phyloP scores from a whole-genome alignment of 1,140 invertebrate species.

The Aphelinus certus region DNA sequence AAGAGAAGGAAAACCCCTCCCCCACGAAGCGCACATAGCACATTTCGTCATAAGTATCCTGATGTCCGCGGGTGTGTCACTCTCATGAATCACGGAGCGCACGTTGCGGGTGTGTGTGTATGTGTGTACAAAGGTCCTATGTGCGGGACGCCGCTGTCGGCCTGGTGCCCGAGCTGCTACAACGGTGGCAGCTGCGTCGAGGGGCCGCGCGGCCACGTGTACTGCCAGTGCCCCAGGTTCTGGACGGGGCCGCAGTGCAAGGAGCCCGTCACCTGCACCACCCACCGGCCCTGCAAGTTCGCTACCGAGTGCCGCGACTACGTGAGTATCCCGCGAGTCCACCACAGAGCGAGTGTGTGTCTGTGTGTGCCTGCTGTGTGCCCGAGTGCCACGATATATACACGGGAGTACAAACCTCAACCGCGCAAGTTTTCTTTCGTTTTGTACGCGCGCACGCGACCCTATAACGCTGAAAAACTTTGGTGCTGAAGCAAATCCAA shows the following conservation, averaged over 20 bases:
- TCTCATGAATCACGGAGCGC: too few species aligned
- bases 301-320: slow-evolving; percentile 69
- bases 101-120: too few species aligned
- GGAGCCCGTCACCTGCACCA: slow-evolving; percentile 62
- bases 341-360: background rate
- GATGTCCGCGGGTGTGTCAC: too few species aligned
- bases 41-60: too few species aligned
- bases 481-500: too few species aligned
- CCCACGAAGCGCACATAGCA: too few species aligned
- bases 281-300: slow-evolving; percentile 68
- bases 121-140: slow-evolving; percentile 43
- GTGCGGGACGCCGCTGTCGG: slow-evolving; percentile 46
- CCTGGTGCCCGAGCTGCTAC: slow-evolving; percentile 65
- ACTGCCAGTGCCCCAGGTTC: slow-evolving; percentile 67
- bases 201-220: slow-evolving; percentile 62
- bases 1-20: background rate
- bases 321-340: slow-evolving; percentile 64
- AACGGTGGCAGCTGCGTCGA: slow-evolving; percentile 72
- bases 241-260: slow-evolving; percentile 68
- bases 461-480: too few species aligned
- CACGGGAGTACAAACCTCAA: too few species aligned
- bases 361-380: too few species aligned
- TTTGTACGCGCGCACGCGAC: too few species aligned
- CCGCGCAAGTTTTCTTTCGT: too few species aligned
- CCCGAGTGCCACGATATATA: too few species aligned